Base-by-base conservation (phyloP, 1,140 invertebrate genomes). In the Neodiprion pinetum region DNA sequence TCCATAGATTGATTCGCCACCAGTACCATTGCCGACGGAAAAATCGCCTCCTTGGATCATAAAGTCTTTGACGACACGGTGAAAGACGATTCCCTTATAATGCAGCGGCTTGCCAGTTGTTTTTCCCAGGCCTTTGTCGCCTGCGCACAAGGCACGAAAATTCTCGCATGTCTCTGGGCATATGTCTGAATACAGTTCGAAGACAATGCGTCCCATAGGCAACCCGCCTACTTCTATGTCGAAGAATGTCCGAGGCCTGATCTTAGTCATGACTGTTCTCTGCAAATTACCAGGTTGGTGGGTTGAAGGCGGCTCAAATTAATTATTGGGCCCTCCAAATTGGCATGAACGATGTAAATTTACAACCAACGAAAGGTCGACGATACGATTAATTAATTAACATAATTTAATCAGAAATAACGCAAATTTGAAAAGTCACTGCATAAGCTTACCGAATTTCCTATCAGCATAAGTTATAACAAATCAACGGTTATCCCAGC, bases 1-100 rank as follows among this genome's bases (percentile, higher is more conserved):
- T 67, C 96, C 96, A 90, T 99, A 99, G 78, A 99, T 99, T 80
- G 97, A 99, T 90, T 96, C 98, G 2, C 99, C 93, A 67, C 99
- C 98, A 40, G 98, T 99, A 65, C 99, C 99, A 92, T 99, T 98
- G 77, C 96, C 96, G 93, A 99, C 88, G 75, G 92, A 91, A 92
- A 99, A 99, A 90, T 99, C 98, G 21, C 98, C 98, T 73, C 98
- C 98, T 93, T 99, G 98, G 80, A 99, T 97, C 98, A 99, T 99
- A 82, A 96, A 96, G 88, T 96, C 98, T 90, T 99, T 99, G 71
- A 99, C 99, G 65, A 99, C 97, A 88, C 98, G 91, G 88, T 99
- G 99, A 89, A 99, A 99, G 84, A 94, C 94, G 48, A 95, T 95
- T 77, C 96, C 96, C 90, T 99, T 99, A 84, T 96, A 99, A 48